A percentile compares a stretch with the other conserved stretches of the same genome.
Evolutionary conservation across 2,797 vertebrate genomes (phyloP).

Genomic region (Poliocrania exsul): DNA sequence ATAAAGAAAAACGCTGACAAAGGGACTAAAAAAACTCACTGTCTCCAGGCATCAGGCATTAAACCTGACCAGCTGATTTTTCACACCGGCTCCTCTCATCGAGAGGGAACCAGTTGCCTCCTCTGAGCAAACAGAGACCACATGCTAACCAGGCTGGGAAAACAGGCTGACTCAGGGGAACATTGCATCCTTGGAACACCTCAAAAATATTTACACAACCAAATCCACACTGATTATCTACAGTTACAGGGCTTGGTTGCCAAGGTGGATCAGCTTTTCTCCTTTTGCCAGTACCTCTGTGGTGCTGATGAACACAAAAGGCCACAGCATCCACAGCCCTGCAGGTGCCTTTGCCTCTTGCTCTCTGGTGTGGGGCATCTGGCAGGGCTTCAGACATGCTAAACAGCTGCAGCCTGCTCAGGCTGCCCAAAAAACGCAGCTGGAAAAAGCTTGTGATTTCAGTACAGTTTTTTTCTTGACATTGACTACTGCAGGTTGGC

Average conservation of each 20-base stretch:
- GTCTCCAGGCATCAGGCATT: not conserved
- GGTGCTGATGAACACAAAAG: not conserved
- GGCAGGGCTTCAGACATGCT: not conserved
- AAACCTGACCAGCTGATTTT: not conserved
- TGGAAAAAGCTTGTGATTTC: not conserved
- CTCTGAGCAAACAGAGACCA: not conserved
- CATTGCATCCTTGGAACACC: not conserved
- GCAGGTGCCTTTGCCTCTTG: not conserved
- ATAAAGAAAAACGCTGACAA: not conserved
- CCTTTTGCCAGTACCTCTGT: fast-evolving
- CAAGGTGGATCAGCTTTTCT: not conserved
- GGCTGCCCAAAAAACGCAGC: not conserved
- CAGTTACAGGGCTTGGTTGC: not conserved
- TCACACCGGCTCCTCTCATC: not conserved
- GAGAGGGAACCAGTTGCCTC: not conserved
- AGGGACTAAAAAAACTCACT: not conserved
- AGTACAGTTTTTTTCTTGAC: not conserved
- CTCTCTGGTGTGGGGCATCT: not conserved
- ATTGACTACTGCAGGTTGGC: not conserved
- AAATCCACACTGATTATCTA: not conserved
- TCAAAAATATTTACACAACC: conserved; percentile 41
- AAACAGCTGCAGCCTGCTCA: not conserved
- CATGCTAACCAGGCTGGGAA: not conserved
- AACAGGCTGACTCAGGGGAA: conserved; percentile 29
- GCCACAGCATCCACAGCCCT: not conserved